Evolutionary conservation across 2,888 invertebrate species (phyloP), one percentile per base, ranked within the genome.

Genomic region (Drosophila meridiana): DNA sequence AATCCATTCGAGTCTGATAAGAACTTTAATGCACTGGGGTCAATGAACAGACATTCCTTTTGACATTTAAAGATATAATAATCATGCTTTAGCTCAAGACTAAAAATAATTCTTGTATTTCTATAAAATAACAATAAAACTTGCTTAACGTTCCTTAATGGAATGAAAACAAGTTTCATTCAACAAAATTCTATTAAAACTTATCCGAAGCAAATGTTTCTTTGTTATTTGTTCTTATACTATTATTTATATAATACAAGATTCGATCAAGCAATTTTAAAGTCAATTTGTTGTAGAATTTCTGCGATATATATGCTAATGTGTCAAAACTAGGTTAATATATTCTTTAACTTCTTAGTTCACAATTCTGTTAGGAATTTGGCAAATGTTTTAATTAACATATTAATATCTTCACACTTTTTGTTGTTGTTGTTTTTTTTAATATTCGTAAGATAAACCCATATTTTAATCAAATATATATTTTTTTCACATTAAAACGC

Each of bases 11-110:
- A 64, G 34, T 62, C 65, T 78, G 70, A 74, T 78, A 78, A 74
- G 58, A 67, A 65, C 26, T 78, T 64, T 78, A 74, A 78, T 62
- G 74, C 28, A 57, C 68, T 20, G 56, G 52, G 74, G 62, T 78
- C 74, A 74, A 28, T 74, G 78, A 40, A 43, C 11, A 32, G 20
- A 28, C 58, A 36, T 9, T 34, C 34, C 26, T 28, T 14, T 28
- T 36, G 32, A 45, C 36, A 36, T n/a, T 3, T 9, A 36, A 14
- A 58, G 45, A 45, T 45, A 36, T 26, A 28, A 28, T 5, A 3
- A 28, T 5, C 26, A 26, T 13, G 14, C 30, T 8, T n/a, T 30
- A 11, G 3, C 32, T n/a, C 8, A 50, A 9, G 28, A 7, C 9
- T 50, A 0, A 2, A 50, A n/a, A n/a, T 13, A 13, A 40, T n/a